phyloP scores from a whole-genome alignment of 2,113 vertebrate species.

The Prionailurus viverrinus region DNA sequence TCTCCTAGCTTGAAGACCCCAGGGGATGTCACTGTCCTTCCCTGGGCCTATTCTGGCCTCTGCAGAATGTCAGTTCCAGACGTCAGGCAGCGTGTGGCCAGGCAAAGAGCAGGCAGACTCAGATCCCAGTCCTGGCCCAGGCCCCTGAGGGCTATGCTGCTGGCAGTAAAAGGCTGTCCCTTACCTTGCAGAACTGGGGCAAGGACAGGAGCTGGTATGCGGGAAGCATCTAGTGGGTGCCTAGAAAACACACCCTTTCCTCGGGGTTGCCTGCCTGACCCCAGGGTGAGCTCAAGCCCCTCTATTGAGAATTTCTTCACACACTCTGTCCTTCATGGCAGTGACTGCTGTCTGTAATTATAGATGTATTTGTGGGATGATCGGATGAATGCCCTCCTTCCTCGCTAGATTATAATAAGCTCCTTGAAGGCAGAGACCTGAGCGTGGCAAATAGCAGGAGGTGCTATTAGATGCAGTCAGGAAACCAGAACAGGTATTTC shows the following conservation, averaged over 20 bases:
- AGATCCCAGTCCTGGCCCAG: no score
- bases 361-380: not conserved
- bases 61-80: not conserved
- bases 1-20: not conserved
- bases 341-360: not conserved
- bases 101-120: not conserved
- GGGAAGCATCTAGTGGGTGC: not conserved
- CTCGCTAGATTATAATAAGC: not conserved
- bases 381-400: not conserved
- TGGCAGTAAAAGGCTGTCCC: accelerated
- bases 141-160: accelerated
- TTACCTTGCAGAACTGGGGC: not conserved
- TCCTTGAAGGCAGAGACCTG: not conserved
- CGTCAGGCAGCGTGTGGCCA: accelerated
- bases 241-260: not conserved
- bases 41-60: not conserved
- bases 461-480: not conserved
- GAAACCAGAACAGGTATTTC: not conserved
- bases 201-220: not conserved
- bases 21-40: not conserved
- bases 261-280: accelerated
- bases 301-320: not conserved
- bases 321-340: not conserved
- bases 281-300: not conserved
- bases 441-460: not conserved